Conservation (phyloP, 1,140 invertebrate genomes). For the Drosophila mojavensis region DNA sequence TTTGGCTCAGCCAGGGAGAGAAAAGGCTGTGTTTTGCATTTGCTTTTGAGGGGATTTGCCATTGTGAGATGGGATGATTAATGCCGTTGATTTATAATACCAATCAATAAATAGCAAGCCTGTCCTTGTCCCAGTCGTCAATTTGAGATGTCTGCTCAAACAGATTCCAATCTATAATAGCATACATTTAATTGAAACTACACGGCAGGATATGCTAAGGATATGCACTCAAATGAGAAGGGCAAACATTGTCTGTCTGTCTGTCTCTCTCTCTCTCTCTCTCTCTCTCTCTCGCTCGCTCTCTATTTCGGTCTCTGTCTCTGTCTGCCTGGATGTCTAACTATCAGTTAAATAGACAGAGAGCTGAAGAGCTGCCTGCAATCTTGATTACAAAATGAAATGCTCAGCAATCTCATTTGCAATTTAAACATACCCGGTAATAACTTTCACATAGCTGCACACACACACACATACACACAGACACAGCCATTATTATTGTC, state of each 20-base stretch:
- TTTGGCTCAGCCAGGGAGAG: conserved; percentile 32
- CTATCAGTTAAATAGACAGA: conserved; percentile 7
- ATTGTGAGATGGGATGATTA: conserved; percentile 41
- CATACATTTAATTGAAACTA: conserved; percentile 66
- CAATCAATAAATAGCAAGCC: conserved; percentile 48
- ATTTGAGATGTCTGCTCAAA: conserved; percentile 35
- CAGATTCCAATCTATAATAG: conserved; percentile 54
- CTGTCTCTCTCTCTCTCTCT: too few species aligned
- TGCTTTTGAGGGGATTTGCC: conserved; percentile 28
- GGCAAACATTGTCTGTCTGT: conserved; percentile 50
- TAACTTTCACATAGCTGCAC: conserved; percentile 36
- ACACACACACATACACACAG: neutral
- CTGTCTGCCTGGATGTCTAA: conserved; percentile 17
- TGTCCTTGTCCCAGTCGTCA: conserved; percentile 21
- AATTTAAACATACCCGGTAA: conserved; percentile 43
- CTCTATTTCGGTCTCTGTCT: too few species aligned
- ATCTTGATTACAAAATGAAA: conserved; percentile 57
- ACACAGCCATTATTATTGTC: conserved; percentile 47
- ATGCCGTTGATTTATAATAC: conserved; percentile 55
- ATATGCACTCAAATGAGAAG: conserved; percentile 46
- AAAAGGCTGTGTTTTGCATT: conserved; percentile 32
- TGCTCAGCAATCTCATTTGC: conserved; percentile 48
- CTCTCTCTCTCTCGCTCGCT: too few species aligned
- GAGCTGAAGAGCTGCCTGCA: conserved; percentile 4
- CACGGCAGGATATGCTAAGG: conserved; percentile 11